These are phyloP conservation scores for Caenorhabditis sp. DNA, from an alignment of 2,888 invertebrate species.

Conservation along the genomic window DNA sequence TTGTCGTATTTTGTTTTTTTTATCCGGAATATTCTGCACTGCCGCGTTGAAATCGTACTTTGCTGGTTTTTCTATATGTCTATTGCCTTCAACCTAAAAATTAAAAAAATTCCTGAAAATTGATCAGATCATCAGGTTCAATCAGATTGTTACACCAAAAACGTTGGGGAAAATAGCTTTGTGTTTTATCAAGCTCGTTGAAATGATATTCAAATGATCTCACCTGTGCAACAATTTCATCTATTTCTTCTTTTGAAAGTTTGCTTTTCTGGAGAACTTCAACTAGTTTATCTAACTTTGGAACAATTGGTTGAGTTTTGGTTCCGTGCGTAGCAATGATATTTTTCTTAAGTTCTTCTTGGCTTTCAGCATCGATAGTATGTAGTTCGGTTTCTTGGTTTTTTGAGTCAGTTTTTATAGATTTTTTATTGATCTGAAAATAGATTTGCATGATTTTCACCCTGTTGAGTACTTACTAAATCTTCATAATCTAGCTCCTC, in stretches of 20 bases:
- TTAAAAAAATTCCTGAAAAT: too few species aligned
- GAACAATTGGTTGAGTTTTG: constrained; percentile 62
- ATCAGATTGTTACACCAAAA: too few species aligned
- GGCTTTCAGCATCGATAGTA: constrained; percentile 53
- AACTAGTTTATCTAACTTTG: constrained; percentile 74
- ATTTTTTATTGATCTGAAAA: constrained; percentile 39
- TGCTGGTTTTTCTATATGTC: constrained; percentile 63
- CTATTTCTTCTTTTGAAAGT: constrained; percentile 74
- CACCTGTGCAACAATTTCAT: constrained; percentile 75
- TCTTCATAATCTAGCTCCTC: constrained; percentile 65
- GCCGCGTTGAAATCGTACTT: constrained; percentile 69
- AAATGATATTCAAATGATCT: constrained; percentile 1
- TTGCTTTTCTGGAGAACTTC: constrained; percentile 75
- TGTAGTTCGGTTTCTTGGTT: constrained; percentile 7
- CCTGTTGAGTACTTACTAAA: constrained; percentile 38
- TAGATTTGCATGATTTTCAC: background rate
- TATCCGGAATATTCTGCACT: constrained; percentile 70
- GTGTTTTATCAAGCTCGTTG: too few species aligned
- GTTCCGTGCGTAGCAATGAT: constrained; percentile 56
- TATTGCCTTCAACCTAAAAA: constrained; percentile 66
- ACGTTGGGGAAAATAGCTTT: background rate
- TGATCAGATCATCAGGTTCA: too few species aligned
- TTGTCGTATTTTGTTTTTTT: constrained; percentile 57
- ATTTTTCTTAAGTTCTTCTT: constrained; percentile 49
- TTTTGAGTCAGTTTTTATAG: constrained; percentile 25